A percentile compares a stretch with the other conserved stretches of the same genome.
These are phyloP conservation scores for Phaethornis superciliosus DNA, from an alignment of 2,113 vertebrate species.

Conservation along the genomic window DNA sequence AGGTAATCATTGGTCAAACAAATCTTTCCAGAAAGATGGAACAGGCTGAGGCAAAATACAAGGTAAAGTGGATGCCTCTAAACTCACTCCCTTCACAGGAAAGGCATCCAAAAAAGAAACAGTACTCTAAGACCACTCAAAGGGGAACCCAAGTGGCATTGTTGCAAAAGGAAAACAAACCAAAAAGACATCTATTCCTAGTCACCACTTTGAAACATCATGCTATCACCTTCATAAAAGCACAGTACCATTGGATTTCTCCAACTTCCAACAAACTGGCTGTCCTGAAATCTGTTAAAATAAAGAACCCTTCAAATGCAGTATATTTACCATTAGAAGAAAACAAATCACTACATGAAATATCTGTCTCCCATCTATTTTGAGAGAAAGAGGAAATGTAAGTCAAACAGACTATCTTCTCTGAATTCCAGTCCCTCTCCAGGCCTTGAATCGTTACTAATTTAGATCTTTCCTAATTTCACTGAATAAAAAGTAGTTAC, in stretches of 20 bases:
- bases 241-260: background rate
- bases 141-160: background rate
- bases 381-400: background rate
- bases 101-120: background rate
- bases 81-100: background rate
- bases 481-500: background rate
- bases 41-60: background rate
- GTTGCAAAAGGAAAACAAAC: background rate
- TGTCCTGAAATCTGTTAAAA: background rate
- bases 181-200: background rate
- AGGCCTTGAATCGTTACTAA: background rate
- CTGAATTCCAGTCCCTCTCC: background rate
- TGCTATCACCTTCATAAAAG: background rate
- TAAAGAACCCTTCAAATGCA: background rate
- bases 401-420: background rate
- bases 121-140: accelerated
- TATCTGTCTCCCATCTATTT: background rate
- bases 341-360: background rate
- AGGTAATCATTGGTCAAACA: background rate
- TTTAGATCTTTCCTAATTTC: background rate
- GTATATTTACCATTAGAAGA: background rate
- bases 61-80: background rate
- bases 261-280: background rate
- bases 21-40: background rate
- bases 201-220: background rate